phyloP scores from a whole-genome alignment of 2,113 vertebrate genomes.

The Lota lota region DNA sequence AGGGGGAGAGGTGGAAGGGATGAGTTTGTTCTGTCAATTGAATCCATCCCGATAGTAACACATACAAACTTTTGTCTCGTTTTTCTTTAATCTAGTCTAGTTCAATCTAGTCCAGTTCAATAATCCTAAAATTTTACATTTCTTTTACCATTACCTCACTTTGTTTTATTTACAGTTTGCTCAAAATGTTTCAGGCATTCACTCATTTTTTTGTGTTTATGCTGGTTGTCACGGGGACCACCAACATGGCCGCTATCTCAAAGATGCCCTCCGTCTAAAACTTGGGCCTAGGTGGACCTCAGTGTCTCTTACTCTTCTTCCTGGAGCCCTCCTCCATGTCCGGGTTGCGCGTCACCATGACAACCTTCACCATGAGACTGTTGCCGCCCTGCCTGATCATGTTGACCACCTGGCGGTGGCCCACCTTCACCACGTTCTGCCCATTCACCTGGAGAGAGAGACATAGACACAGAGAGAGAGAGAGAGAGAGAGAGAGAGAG shows the following conservation, averaged over 20 bases:
- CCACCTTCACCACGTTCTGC: constrained; percentile 92
- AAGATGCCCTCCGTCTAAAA: not conserved
- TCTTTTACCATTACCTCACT: too few relatives aligned
- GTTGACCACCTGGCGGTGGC: constrained; percentile 91
- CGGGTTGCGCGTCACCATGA: constrained; percentile 91
- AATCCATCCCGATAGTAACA: too few relatives aligned
- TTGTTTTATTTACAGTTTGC: too few relatives aligned
- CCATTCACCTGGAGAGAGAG: too few relatives aligned
- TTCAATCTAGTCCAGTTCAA: too few relatives aligned
- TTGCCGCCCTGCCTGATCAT: constrained; percentile 94
- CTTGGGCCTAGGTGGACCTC: not conserved
- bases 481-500: constrained; percentile 51
- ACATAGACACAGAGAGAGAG: too few relatives aligned
- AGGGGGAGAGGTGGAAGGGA: constrained; percentile 1
- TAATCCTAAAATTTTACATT: too few relatives aligned
- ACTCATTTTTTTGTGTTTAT: too few relatives aligned
- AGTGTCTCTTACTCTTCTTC: constrained; percentile 81
- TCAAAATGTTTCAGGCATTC: too few relatives aligned
- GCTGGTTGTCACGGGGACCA: too few relatives aligned
- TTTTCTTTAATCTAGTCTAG: too few relatives aligned
- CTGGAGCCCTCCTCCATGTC: constrained; percentile 88
- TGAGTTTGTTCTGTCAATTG: constrained; percentile 2
- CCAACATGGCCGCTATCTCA: not conserved
- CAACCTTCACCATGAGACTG: constrained; percentile 92
- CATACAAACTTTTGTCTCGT: too few relatives aligned